Evolutionary conservation across 2,797 vertebrate species (phyloP).

Genomic region (Halcyon smyrnensis): DNA sequence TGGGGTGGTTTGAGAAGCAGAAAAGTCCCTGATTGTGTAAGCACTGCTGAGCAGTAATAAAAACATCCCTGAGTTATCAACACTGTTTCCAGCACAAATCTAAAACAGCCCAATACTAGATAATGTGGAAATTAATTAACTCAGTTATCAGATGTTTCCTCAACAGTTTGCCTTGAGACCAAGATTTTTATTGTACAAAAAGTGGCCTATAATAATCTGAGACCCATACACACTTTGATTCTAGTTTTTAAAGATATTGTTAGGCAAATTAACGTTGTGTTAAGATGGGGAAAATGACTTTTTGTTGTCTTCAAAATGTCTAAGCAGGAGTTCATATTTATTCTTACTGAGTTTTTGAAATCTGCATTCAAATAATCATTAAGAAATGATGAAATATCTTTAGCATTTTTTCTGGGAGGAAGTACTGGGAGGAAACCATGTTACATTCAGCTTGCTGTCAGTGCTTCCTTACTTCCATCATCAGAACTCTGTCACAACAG

Average conservation of each 20-base stretch:
- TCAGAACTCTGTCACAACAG: background rate
- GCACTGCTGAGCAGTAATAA: background rate
- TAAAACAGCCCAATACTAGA: rapidly evolving
- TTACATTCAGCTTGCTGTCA: background rate
- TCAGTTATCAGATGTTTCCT: background rate
- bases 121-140: background rate
- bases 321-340: background rate
- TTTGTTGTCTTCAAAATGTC: background rate
- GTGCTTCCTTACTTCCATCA: background rate
- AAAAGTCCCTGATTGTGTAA: background rate
- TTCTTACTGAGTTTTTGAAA: background rate
- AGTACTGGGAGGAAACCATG: background rate
- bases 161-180: background rate
- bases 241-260: background rate
- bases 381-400: background rate
- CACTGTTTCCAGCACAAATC: background rate
- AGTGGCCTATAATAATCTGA: background rate
- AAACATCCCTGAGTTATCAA: background rate
- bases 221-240: background rate
- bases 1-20: too few species aligned
- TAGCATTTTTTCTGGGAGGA: background rate
- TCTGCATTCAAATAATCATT: background rate
- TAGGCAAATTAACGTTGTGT: background rate
- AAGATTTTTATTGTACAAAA: background rate
- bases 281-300: background rate